phyloP scores from a whole-genome alignment of 2,888 invertebrate species.

The Zhuqinia jingwanae region DNA sequence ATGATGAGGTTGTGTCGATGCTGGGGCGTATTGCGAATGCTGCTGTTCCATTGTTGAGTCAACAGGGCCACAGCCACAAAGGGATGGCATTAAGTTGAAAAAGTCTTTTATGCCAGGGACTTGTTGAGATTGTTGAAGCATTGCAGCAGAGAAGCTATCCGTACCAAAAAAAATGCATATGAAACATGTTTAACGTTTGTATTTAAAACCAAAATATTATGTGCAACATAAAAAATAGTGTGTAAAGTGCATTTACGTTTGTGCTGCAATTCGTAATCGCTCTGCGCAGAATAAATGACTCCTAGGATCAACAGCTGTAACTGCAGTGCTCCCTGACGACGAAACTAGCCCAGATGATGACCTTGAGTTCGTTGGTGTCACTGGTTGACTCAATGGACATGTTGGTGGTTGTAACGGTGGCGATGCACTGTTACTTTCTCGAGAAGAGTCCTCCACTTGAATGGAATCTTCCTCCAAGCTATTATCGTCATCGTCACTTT shows the following conservation, averaged over 20 bases:
- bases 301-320: slow-evolving; percentile 54
- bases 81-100: slow-evolving; percentile 75
- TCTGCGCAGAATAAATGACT: slow-evolving; percentile 76
- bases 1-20: slow-evolving; percentile 17
- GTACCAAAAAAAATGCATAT: too few species aligned
- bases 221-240: too few species aligned
- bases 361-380: slow-evolving; percentile 43
- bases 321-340: background rate
- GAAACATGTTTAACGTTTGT: too few species aligned
- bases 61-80: slow-evolving; percentile 72
- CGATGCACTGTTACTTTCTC: slow-evolving; percentile 27
- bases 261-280: slow-evolving; percentile 76
- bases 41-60: slow-evolving; percentile 27
- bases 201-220: too few species aligned
- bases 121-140: slow-evolving; percentile 74
- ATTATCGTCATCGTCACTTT: slow-evolving; percentile 35
- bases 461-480: slow-evolving; percentile 58
- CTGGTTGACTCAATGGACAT: slow-evolving; percentile 21
- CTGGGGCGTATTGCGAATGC: background rate
- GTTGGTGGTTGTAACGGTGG: slow-evolving; percentile 35
- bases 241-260: slow-evolving; percentile 75
- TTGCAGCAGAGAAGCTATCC: slow-evolving; percentile 77
- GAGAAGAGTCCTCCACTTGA: slow-evolving; percentile 53
- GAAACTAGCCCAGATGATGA: background rate
- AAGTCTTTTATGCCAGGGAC: slow-evolving; percentile 74